phyloP scores from a whole-genome alignment of 1,140 invertebrate species.

The Thalassaphorura encarpata region DNA sequence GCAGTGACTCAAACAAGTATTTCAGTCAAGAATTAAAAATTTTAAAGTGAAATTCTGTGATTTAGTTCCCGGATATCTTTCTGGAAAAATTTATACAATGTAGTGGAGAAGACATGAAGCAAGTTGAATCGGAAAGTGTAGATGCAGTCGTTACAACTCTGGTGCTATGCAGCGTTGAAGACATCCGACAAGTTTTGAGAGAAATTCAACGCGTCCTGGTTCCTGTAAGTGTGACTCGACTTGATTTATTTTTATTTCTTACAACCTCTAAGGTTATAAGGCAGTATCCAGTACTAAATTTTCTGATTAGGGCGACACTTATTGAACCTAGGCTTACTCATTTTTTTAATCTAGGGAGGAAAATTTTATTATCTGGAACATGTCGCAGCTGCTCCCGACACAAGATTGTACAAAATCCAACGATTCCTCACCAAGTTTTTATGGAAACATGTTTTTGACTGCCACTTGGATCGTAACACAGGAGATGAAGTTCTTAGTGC shows the following conservation, averaged over 20 bases:
- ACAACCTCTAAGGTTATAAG: too few species aligned
- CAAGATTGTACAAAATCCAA: constrained; percentile 25
- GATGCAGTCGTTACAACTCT: constrained; percentile 36
- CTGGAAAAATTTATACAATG: constrained; percentile 32
- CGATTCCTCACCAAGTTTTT: constrained; percentile 25
- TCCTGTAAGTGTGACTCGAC: constrained; percentile 31
- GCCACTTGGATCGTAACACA: constrained; percentile 31
- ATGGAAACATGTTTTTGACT: constrained; percentile 34
- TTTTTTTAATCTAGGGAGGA: constrained; percentile 33
- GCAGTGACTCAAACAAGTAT: not conserved
- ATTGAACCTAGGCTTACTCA: too few species aligned
- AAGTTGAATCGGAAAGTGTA: constrained; percentile 30
- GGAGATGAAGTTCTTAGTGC: constrained; percentile 17
- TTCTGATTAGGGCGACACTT: too few species aligned
- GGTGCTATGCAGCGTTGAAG: constrained; percentile 35
- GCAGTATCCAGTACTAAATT: too few species aligned
- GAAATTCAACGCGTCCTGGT: constrained; percentile 36
- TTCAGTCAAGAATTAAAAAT: not conserved
- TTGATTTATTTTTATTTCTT: not conserved
- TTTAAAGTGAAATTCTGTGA: constrained; percentile 9
- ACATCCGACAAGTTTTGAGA: constrained; percentile 30
- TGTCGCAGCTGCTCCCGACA: constrained; percentile 17
- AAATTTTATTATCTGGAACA: constrained; percentile 35
- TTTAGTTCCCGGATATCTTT: constrained; percentile 33
- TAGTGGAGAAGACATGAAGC: constrained; percentile 33